phyloP scores from a whole-genome alignment of 1,140 invertebrate species.

The Wasmannia auropunctata region DNA sequence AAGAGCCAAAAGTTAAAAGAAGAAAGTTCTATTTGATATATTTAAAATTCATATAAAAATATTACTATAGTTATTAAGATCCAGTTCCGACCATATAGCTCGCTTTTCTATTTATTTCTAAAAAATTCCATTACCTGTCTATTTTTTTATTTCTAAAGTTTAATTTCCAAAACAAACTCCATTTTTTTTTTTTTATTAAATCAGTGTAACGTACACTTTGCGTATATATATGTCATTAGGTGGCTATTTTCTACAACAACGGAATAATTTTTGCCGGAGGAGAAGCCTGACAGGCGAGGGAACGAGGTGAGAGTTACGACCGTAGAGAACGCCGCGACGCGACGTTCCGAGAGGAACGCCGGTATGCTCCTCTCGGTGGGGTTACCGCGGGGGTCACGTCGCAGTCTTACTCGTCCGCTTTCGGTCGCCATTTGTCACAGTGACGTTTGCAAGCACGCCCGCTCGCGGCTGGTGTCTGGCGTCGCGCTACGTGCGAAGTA shows the following conservation, averaged over 20 bases:
- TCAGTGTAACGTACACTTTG: background rate
- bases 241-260: conserved; percentile 1
- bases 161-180: background rate
- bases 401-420: conserved; percentile 66
- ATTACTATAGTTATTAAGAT: no score
- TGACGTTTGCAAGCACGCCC: conserved; percentile 76
- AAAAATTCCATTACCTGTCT: background rate
- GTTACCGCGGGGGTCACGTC: conserved; percentile 68
- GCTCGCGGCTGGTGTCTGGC: conserved; percentile 63
- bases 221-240: background rate
- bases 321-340: conserved; percentile 14
- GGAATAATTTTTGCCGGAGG: conserved; percentile 57
- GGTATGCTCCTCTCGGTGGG: conserved; percentile 46
- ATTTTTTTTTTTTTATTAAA: background rate
- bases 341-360: conserved; percentile 56
- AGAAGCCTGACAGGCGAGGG: background rate
- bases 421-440: conserved; percentile 76
- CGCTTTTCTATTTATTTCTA: no score
- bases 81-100: no score
- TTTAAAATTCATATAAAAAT: no score
- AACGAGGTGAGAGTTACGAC: conserved; percentile 44
- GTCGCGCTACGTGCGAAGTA: conserved; percentile 70
- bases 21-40: background rate
- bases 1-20: background rate
- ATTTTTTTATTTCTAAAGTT: background rate